Conservation (phyloP, 2,888 invertebrate species). For the Drosophila affinis region DNA sequence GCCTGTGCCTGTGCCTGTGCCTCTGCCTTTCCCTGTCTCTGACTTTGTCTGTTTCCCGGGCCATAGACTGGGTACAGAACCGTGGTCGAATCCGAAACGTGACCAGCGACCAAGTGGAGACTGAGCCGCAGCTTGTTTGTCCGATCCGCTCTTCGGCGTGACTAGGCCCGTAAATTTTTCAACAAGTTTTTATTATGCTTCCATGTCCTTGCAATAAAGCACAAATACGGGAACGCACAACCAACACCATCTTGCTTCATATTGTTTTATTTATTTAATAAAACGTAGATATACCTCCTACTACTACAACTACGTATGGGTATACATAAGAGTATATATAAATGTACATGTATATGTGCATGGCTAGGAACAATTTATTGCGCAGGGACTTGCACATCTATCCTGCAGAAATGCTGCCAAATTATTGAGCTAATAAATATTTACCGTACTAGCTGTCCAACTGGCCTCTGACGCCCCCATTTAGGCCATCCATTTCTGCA, state of each 20-base stretch:
- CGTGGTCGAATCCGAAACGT: slow-evolving; percentile 50
- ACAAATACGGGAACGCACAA: slow-evolving; percentile 2
- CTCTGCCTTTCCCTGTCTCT: too few species aligned
- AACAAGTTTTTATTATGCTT: slow-evolving; percentile 72
- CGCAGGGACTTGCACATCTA: slow-evolving; percentile 61
- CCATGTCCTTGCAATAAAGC: slow-evolving; percentile 56
- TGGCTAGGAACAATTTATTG: slow-evolving; percentile 66
- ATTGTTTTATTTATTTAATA: slow-evolving; percentile 66
- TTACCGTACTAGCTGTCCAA: slow-evolving; percentile 47
- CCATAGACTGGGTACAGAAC: background rate
- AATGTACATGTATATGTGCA: background rate
- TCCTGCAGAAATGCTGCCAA: slow-evolving; percentile 69
- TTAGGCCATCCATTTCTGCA: background rate
- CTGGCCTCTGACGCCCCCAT: slow-evolving; percentile 11
- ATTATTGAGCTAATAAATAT: slow-evolving; percentile 73
- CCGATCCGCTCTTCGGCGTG: slow-evolving; percentile 66
- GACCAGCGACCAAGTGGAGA: slow-evolving; percentile 50
- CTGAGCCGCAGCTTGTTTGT: slow-evolving; percentile 50
- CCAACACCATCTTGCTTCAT: slow-evolving; percentile 4
- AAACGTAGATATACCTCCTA: slow-evolving; percentile 49
- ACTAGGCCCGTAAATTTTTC: slow-evolving; percentile 68
- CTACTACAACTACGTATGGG: too few species aligned
- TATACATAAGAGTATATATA: too few species aligned
- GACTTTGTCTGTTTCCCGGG: background rate
- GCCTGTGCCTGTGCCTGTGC: slow-evolving; percentile 14